A percentile compares a stretch with the other conserved stretches of the same genome.
phyloP scores from a whole-genome alignment of 2,797 vertebrate species.

The Trichosurus vulpecula region DNA sequence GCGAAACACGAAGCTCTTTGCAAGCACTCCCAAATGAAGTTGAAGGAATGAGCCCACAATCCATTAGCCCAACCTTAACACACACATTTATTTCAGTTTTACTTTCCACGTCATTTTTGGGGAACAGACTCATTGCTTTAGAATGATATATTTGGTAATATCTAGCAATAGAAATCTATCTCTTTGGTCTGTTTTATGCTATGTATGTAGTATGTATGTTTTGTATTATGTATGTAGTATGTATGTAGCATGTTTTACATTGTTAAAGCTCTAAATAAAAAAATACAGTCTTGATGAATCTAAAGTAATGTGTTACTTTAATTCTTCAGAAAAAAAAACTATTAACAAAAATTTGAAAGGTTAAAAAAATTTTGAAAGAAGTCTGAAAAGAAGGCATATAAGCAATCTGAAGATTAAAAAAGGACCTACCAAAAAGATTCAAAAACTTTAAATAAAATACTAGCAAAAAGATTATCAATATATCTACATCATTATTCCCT shows the following conservation, averaged over 20 bases:
- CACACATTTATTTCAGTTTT: conserved; percentile 77
- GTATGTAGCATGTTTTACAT: conserved; percentile 79
- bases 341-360: conserved; percentile 86
- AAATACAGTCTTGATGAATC: conserved; percentile 84
- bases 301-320: conserved; percentile 86
- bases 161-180: conserved; percentile 33
- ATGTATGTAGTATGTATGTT: no score
- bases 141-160: no score
- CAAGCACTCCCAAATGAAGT: conserved; percentile 75
- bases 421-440: no score
- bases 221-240: no score
- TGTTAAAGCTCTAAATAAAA: conserved; percentile 82
- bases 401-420: no score
- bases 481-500: no score
- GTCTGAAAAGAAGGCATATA: no score
- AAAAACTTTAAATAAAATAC: no score
- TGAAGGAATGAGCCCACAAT: conserved; percentile 59
- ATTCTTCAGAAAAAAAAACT: conserved; percentile 84
- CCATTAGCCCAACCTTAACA: conserved; percentile 71
- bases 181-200: conserved; percentile 83
- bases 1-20: conserved; percentile 79
- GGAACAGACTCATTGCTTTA: conserved; percentile 54
- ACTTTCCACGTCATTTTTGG: conserved; percentile 72
- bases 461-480: no score
- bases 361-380: background rate